These are phyloP conservation scores for Crocallis elinguaria DNA, from an alignment of 2,888 invertebrate genomes.

Conservation along the genomic window DNA sequence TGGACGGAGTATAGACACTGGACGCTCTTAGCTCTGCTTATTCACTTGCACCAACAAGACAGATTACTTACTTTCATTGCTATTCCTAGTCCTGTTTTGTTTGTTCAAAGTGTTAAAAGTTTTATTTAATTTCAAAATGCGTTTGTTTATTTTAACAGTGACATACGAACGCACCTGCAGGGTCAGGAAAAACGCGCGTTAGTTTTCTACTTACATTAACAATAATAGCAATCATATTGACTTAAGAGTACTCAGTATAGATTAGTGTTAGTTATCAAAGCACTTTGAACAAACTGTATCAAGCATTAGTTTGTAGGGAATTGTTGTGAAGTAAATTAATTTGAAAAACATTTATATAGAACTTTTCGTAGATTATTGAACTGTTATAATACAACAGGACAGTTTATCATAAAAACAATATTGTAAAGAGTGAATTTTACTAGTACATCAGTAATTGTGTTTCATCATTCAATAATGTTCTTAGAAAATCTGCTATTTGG, in stretches of 20 bases:
- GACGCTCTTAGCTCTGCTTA: too few species aligned
- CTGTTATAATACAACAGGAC: too few species aligned
- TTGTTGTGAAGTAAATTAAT: not conserved
- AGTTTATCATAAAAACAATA: too few species aligned
- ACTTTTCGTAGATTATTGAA: not conserved
- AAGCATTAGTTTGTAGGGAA: not conserved
- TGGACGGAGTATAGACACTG: too few species aligned
- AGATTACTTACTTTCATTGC: not conserved
- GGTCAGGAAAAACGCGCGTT: slow-evolving; percentile 53
- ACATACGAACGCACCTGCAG: slow-evolving; percentile 50
- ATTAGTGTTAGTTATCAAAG: slow-evolving; percentile 1
- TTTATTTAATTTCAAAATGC: slow-evolving; percentile 32
- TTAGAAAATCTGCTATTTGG: too few species aligned
- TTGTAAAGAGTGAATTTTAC: too few species aligned
- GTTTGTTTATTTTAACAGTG: slow-evolving; percentile 57
- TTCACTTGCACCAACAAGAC: too few species aligned
- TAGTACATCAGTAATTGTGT: too few species aligned
- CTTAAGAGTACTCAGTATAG: not conserved
- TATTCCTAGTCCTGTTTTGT: slow-evolving; percentile 19
- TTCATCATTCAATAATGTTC: too few species aligned
- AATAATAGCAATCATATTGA: not conserved
- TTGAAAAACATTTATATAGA: not conserved
- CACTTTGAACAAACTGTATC: slow-evolving; percentile 40
- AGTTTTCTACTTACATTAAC: slow-evolving; percentile 13
- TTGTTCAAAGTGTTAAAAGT: slow-evolving; percentile 43